A percentile compares a stretch with the other conserved stretches of the same genome.
phyloP scores from a whole-genome alignment of 2,888 invertebrate species.

The Eristalis tenax region DNA sequence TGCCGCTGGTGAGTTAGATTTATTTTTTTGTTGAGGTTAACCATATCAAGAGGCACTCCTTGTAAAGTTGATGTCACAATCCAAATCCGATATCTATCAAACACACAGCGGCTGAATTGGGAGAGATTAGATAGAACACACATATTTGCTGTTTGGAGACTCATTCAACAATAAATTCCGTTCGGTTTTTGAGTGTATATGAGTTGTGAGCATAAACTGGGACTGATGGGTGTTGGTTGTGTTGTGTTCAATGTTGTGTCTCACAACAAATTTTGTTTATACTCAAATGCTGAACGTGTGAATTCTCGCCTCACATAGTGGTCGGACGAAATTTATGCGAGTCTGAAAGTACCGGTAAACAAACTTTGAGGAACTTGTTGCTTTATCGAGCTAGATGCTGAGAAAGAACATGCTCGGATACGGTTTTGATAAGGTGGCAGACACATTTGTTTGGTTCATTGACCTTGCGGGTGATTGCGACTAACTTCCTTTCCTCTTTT shows the following conservation, averaged over 20 bases:
- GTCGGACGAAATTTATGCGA: background rate
- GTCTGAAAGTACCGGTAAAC: background rate
- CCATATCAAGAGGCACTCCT: background rate
- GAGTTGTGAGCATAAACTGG: background rate
- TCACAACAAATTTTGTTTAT: background rate
- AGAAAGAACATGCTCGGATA: too few relatives aligned
- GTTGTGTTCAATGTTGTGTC: background rate
- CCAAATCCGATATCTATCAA: background rate
- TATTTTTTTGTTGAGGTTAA: background rate
- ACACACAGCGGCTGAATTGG: background rate
- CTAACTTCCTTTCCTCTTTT: too few relatives aligned
- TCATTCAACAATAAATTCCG: background rate
- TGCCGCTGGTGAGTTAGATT: background rate
- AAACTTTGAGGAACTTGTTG: too few relatives aligned
- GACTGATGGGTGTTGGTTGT: background rate
- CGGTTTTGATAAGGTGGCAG: too few relatives aligned
- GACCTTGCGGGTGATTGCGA: too few relatives aligned
- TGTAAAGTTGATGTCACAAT: background rate
- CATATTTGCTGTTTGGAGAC: background rate
- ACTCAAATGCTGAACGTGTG: background rate
- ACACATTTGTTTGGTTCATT: too few relatives aligned
- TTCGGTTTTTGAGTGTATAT: background rate
- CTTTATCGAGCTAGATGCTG: too few relatives aligned
- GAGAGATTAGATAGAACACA: background rate
- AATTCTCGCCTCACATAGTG: background rate